Percentiles rank a stretch among this genome's conserved stretches.
These are phyloP conservation scores for Prunella strophiata DNA, from an alignment of 2,797 vertebrate species.

Conservation along the genomic window DNA sequence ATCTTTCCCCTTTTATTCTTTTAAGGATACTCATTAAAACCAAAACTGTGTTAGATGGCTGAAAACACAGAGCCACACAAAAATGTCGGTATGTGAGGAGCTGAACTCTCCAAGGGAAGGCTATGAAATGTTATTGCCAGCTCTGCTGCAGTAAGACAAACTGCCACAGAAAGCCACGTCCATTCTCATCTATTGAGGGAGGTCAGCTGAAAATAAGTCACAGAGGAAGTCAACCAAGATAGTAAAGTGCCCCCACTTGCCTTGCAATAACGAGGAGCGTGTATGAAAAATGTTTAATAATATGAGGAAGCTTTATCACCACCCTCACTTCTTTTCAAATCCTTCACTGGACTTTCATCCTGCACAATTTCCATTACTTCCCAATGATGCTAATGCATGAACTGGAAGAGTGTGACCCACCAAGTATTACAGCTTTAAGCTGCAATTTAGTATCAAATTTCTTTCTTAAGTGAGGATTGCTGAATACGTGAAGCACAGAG, in stretches of 20 bases:
- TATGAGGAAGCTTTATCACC: neutral
- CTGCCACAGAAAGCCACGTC: neutral
- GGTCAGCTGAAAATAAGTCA: constrained; percentile 29
- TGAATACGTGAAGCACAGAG: neutral
- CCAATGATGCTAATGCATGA: neutral
- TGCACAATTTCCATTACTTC: neutral
- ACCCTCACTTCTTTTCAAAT: neutral
- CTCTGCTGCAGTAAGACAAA: constrained; percentile 6
- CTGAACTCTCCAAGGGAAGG: neutral
- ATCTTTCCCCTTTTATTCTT: neutral
- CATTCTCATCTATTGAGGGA: neutral
- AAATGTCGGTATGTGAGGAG: neutral
- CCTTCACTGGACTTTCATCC: neutral
- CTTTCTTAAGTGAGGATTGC: constrained; percentile 2
- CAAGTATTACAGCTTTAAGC: neutral
- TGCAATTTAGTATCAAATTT: constrained; percentile 35
- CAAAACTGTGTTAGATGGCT: neutral
- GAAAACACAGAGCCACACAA: neutral
- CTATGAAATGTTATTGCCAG: neutral
- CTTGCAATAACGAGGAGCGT: neutral
- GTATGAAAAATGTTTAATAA: constrained; percentile 12
- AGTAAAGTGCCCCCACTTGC: neutral
- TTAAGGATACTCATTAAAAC: neutral
- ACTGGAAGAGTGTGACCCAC: neutral
- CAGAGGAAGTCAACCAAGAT: constrained; percentile 7